Evolutionary conservation across 2,797 vertebrate genomes (phyloP), one percentile per base, ranked within the genome.

Genomic region (Poecilia gillii): DNA sequence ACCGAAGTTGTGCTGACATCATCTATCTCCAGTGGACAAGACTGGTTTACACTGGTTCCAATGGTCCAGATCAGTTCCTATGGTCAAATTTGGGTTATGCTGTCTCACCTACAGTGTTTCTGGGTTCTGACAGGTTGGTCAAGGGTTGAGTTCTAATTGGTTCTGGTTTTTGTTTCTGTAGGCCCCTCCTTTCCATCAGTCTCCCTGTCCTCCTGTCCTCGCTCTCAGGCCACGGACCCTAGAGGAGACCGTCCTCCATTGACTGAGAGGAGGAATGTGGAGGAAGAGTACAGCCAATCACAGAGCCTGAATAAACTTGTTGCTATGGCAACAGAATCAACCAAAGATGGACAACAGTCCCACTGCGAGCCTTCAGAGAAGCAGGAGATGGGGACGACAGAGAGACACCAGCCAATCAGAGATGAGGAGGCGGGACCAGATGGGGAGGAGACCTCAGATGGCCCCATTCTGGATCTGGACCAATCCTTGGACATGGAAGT

Each of bases 401-500:
- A 8, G 14, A 77, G 74, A 55, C 73, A 84, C 62, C 86, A 76
- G 73, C 79, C 73, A 86, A 66, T 82, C 23, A 75, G 11, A 73
- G 80, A 84, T 45, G 46, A 62, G 72, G 72, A 73, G 0, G n/a
- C 73, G 71, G 76, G 74, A 41, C 8, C 77, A 84, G 46, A 20
- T 11, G 88, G 90, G 72, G 87, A 94, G 43, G 91, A 90, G 46
- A 86, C 91, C 57, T 78, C 77, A 0, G 79, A 86, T n/a, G 92
- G 81, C 85, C 91, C 93, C 9, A 78, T 87, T 9, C 18, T 92
- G 55, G 94, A 94, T 8, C 74, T 93, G 72, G 92, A 94, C 41
- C 55, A 85, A 4, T 88, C 89, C 20, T 62, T 94, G 16, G 92
- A 94, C 74, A 74, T 77, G 72, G 94, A 93, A 39, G 95, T 95